A percentile compares a stretch with the other conserved stretches of the same genome.
Evolutionary conservation across 2,113 vertebrate genomes (phyloP).

Genomic region (Emydura subglobosa): DNA sequence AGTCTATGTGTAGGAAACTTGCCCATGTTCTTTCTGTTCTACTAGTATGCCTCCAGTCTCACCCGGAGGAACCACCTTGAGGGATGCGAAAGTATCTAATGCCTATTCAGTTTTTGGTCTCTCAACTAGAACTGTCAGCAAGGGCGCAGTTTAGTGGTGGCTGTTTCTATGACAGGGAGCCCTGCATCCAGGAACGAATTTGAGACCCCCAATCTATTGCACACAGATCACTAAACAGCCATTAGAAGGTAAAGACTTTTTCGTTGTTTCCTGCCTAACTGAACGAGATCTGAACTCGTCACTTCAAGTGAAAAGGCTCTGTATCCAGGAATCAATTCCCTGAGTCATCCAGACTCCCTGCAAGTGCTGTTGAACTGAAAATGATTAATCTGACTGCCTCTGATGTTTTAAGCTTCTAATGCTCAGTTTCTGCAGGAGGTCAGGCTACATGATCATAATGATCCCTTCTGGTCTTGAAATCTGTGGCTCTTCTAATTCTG

Average conservation of each 20-base stretch:
- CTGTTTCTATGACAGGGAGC: neutral
- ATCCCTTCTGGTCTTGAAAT: slow-evolving; percentile 11
- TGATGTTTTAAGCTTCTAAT: neutral
- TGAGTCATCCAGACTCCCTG: slow-evolving; percentile 2
- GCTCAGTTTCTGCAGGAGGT: neutral
- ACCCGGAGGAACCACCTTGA: neutral
- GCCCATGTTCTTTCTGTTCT: neutral
- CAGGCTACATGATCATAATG: neutral
- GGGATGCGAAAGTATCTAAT: neutral
- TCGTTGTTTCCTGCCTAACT: neutral
- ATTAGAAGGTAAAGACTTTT: neutral
- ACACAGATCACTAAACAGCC: neutral
- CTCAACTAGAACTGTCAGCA: neutral
- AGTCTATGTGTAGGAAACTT: neutral
- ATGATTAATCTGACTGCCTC: neutral
- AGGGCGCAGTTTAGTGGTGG: neutral
- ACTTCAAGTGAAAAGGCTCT: neutral
- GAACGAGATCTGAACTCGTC: slow-evolving; percentile 4
- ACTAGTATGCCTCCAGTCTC: neutral
- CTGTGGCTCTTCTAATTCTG: neutral
- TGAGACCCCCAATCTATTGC: neutral
- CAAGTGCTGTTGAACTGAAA: slow-evolving; percentile 18
- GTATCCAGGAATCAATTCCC: neutral
- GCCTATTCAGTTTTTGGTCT: neutral
- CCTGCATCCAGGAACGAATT: neutral